A percentile compares a stretch with the other conserved stretches of the same genome.
Conservation (phyloP, 1,140 invertebrate genomes). For the Tetragonula clypearis region DNA sequence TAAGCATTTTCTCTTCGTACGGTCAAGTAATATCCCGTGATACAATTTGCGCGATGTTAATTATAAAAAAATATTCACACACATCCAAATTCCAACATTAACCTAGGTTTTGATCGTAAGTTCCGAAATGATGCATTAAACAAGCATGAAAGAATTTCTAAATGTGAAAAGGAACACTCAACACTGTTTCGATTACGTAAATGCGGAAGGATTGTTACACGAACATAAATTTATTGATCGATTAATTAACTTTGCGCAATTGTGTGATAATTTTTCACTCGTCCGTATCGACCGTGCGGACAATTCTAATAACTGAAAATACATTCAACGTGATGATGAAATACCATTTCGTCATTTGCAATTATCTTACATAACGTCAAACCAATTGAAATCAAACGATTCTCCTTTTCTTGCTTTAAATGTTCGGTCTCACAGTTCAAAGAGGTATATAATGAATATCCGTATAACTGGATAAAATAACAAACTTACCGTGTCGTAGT, state of each 20-base stretch:
- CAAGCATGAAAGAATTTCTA: no score
- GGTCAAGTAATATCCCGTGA: neutral
- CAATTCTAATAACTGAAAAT: neutral
- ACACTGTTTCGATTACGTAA: neutral
- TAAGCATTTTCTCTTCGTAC: neutral
- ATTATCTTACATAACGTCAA: neutral
- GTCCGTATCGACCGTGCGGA: neutral
- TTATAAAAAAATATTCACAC: neutral
- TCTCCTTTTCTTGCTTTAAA: neutral
- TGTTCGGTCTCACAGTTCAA: neutral
- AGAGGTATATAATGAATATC: neutral
- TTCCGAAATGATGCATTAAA: neutral
- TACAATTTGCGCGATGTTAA: neutral
- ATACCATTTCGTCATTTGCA: neutral
- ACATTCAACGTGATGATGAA: neutral
- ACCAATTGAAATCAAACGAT: neutral
- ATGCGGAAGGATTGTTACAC: accelerated
- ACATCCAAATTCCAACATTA: neutral
- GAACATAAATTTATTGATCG: neutral
- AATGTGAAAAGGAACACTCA: no score
- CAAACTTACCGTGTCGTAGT: slow-evolving; percentile 92
- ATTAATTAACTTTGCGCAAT: neutral
- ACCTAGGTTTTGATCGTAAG: accelerated
- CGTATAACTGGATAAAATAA: neutral
- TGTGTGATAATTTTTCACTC: neutral